Percentiles rank a stretch among this genome's conserved stretches.
phyloP scores from a whole-genome alignment of 2,888 invertebrate species.

The Hofmannophila pseudospretella region DNA sequence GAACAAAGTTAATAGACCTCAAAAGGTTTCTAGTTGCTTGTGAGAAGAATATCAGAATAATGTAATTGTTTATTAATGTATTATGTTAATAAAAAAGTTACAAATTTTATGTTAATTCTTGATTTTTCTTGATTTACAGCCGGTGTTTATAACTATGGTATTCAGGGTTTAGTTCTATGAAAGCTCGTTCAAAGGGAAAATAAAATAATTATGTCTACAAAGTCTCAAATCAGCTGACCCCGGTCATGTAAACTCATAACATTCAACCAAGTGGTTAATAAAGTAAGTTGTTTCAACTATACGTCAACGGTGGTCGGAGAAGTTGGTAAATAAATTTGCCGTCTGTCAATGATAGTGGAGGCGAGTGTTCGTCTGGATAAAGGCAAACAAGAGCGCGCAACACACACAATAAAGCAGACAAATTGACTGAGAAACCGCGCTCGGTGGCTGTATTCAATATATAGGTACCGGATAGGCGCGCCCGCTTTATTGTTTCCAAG shows the following conservation, averaged over 20 bases:
- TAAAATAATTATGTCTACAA: background rate
- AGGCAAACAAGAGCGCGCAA: conserved; percentile 38
- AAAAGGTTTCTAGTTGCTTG: background rate
- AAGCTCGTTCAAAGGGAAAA: too few species aligned
- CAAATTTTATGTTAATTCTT: too few species aligned
- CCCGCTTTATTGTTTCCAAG: conserved; percentile 55
- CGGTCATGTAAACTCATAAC: conserved; percentile 3
- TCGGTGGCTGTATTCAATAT: conserved; percentile 52
- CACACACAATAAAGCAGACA: conserved; percentile 65
- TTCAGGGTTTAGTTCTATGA: too few species aligned
- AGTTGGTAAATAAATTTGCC: conserved; percentile 31
- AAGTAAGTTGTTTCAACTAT: conserved; percentile 7
- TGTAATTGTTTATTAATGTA: too few species aligned
- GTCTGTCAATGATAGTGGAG: conserved; percentile 28
- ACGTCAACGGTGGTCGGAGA: conserved; percentile 13
- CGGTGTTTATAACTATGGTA: too few species aligned
- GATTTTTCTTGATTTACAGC: too few species aligned
- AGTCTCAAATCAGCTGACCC: conserved; percentile 1
- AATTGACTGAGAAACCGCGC: conserved; percentile 62
- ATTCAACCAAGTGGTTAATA: conserved; percentile 1
- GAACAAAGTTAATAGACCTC: background rate
- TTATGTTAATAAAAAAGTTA: background rate
- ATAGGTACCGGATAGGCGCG: conserved; percentile 45
- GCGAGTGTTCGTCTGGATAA: conserved; percentile 25
- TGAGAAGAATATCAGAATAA: background rate